Percentiles rank a stretch among this genome's conserved stretches.
Conservation (phyloP, 2,113 vertebrate genomes). For the Aleadryas rufinucha region DNA sequence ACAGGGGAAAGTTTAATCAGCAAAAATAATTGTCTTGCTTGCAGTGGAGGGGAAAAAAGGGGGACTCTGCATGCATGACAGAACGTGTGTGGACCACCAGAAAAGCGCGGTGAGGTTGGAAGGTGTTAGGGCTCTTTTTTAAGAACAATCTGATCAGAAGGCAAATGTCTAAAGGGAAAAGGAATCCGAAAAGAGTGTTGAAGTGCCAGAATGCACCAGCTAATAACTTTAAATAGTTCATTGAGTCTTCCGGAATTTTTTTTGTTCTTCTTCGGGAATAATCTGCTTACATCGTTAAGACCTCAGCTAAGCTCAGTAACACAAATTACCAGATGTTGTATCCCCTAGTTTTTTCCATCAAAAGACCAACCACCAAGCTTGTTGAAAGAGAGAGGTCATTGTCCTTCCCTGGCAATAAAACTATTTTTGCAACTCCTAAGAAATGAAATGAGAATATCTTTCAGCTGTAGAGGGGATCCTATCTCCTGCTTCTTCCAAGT, state of each 20-base stretch:
- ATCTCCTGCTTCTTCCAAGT: constrained; percentile 77
- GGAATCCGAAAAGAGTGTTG: constrained; percentile 70
- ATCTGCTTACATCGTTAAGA: constrained; percentile 98
- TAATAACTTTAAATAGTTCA: constrained; percentile 85
- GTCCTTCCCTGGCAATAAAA: constrained; percentile 84
- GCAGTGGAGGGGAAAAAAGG: constrained; percentile 15
- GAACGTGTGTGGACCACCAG: constrained; percentile 72
- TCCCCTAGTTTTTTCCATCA: constrained; percentile 78
- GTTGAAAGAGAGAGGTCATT: constrained; percentile 84
- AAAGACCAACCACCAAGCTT: constrained; percentile 85
- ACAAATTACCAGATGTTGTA: constrained; percentile 97
- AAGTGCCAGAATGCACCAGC: constrained; percentile 73
- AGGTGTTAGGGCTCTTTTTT: constrained; percentile 61
- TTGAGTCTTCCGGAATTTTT: constrained; percentile 82
- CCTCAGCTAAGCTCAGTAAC: constrained; percentile 89
- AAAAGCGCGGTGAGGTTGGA: constrained; percentile 66
- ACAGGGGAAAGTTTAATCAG: constrained; percentile 76
- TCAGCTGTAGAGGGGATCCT: constrained; percentile 78
- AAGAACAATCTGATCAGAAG: constrained; percentile 76
- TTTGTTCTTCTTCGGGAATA: constrained; percentile 86
- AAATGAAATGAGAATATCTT: constrained; percentile 82
- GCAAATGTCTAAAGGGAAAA: constrained; percentile 70
- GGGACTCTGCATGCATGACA: constrained; percentile 51
- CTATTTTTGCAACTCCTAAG: constrained; percentile 90
- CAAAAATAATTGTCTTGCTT: constrained; percentile 78